Evolutionary conservation across 1,140 invertebrate species (phyloP), one percentile per base, ranked within the genome.

Genomic region (Aradophagus sp.): DNA sequence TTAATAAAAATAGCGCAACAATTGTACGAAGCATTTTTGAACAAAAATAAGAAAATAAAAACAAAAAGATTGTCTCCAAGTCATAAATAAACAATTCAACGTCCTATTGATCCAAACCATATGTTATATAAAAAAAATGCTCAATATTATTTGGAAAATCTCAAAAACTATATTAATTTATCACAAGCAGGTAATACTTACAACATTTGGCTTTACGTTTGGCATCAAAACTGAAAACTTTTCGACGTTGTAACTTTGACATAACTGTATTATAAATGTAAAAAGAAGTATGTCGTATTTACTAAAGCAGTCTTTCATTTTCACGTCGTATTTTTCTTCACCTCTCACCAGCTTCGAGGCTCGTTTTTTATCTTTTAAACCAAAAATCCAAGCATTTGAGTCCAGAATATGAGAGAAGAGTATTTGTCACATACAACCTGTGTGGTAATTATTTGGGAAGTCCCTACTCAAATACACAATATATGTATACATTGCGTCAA

Each of bases 161-260:
- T n/a, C n/a, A n/a, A n/a, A n/a, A n/a, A n/a, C n/a, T n/a, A n/a
- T n/a, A n/a, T n/a, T n/a, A n/a, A n/a, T n/a, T n/a, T n/a, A n/a
- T n/a, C n/a, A 34, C 14, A 14, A 13, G 12, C 12, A 14, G 6
- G 4, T 34, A 34, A 3, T 27, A 63, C 87, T 90, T 86, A 93
- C 91, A 76, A 83, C 86, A 72, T 89, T 85, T 26, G 91, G 91
- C 39, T 86, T 87, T 20, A 92, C 90, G 80, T 90, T 89, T 61
- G 91, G 91, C 91, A 93, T 93, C 5, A 91, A 77, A 48, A 93
- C 84, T 10, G 90, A 83, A 78, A 89, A 92, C 41, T 87, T 88
- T 50, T 88, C 45, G 6, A 73, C 20, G 0, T 23, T 31, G 3
- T 78, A 62, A 38, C 80, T 80, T 29, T 53, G 47, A 29, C 63